Percentiles rank a stretch among this genome's conserved stretches.
phyloP scores from a whole-genome alignment of 2,888 invertebrate genomes.

The Drosophila paramelanica region DNA sequence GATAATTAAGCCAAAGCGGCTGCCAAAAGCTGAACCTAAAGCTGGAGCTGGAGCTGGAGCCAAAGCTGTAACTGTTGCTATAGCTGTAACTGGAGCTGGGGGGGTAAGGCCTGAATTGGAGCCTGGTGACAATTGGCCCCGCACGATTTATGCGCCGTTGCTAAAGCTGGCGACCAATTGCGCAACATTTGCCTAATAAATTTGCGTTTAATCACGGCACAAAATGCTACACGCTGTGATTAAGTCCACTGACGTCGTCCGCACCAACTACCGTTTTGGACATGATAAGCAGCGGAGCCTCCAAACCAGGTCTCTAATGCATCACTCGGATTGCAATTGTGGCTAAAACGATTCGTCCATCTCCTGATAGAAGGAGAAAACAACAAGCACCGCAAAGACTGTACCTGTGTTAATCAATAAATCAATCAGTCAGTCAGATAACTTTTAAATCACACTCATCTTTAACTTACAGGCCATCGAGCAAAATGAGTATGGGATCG shows the following conservation, averaged over 20 bases:
- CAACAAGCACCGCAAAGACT: constrained; percentile 10
- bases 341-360: constrained; percentile 4
- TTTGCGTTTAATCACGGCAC: constrained; percentile 70
- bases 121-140: constrained; percentile 70
- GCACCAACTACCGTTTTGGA: constrained; percentile 50
- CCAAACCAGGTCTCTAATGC: neutral
- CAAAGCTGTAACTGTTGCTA: constrained; percentile 19
- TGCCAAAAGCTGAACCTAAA: neutral
- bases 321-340: neutral
- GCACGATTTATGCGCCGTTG: constrained; percentile 64
- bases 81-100: neutral
- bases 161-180: constrained; percentile 46
- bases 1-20: constrained; percentile 67
- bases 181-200: constrained; percentile 74
- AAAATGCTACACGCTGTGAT: constrained; percentile 74
- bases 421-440: too few relatives aligned
- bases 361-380: constrained; percentile 37
- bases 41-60: constrained; percentile 9
- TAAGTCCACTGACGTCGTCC: constrained; percentile 35
- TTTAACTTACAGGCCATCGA: constrained; percentile 41
- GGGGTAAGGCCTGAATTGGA: constrained; percentile 5
- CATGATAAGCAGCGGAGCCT: constrained; percentile 31
- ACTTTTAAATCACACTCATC: neutral
- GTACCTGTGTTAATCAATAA: constrained; percentile 8
- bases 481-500: constrained; percentile 15